Evolutionary conservation across 2,113 vertebrate species (phyloP), one percentile per base, ranked within the genome.

Genomic region (Triplophysa siluroides): DNA sequence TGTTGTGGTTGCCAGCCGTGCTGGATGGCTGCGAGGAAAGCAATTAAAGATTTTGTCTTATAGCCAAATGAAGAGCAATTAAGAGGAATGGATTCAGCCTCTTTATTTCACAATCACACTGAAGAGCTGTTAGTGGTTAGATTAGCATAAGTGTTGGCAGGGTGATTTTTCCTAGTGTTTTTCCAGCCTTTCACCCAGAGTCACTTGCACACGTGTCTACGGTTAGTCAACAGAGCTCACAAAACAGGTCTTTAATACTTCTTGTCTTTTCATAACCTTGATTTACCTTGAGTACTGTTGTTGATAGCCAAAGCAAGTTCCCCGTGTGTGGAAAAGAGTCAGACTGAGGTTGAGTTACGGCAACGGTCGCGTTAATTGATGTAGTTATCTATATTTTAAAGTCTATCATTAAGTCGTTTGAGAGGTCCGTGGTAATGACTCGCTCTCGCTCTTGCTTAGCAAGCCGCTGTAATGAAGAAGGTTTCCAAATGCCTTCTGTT

Each of bases 41-140:
- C 85, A 86, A 85, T 87, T 86, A 84, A 86, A 87, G 81, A 87
- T 83, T 80, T 84, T 81, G 83, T 88, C 83, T 79, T 80, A 52
- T 78, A 70, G 81, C 85, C 85, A 87, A 86, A 83, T 78, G 71
- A 83, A 65, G 75, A 60, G 80, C 82, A 86, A 85, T 87, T 89
- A 86, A 81, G 85, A 83, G 77, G 76, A 83, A 82, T 81, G 56
- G 75, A 86, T 83, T 82, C 76, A 75, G 73, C 74, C 82, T 73
- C 81, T 84, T 85, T 81, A 68, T 86, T 82, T 86, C 69, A 71
- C 81, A 87, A 86, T 87, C 85, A 86, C 45, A 64, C 65, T 82
- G 72, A 86, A 88, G 83, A 82, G 82, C 84, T 81, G 74, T 82
- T 81, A 80, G 84, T 69, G 21, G 71, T 54, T 54, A 82, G 60